phyloP scores from a whole-genome alignment of 2,113 vertebrate species.

The Probosciger aterrimus region DNA sequence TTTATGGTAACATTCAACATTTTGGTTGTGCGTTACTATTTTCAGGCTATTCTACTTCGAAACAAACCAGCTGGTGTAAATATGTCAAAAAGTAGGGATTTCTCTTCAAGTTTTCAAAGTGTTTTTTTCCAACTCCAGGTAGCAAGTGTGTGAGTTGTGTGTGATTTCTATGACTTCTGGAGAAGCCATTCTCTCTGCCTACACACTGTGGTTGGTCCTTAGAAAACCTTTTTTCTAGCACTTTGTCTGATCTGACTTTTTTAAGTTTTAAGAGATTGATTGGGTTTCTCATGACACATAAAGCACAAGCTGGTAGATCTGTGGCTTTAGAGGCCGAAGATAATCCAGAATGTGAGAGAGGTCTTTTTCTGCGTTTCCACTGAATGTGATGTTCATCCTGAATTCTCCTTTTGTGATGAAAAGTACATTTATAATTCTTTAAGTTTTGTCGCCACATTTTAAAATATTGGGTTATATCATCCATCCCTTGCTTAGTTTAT shows the following conservation, averaged over 20 bases:
- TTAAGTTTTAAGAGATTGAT: background rate
- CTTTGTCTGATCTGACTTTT: background rate
- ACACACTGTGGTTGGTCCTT: background rate
- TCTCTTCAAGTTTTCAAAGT: background rate
- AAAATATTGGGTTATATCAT: background rate
- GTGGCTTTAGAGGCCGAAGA: background rate
- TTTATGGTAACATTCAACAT: background rate
- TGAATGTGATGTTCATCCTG: background rate
- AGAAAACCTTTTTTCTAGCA: background rate
- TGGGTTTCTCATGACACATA: background rate
- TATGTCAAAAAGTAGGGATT: background rate
- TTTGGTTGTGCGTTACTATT: background rate
- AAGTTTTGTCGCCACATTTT: background rate
- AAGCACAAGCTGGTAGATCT: background rate
- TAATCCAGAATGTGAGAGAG: background rate
- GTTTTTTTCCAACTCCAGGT: background rate
- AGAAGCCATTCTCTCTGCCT: background rate
- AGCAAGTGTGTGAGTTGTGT: background rate
- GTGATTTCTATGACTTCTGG: background rate
- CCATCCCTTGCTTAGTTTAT: background rate
- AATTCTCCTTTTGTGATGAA: background rate
- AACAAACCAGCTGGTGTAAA: background rate
- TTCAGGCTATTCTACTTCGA: background rate
- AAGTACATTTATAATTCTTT: background rate
- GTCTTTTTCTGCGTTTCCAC: background rate